Percentiles rank a stretch among this genome's conserved stretches.
These are phyloP conservation scores for Eubasilissa regina DNA, from an alignment of 1,140 invertebrate species.

Conservation along the genomic window DNA sequence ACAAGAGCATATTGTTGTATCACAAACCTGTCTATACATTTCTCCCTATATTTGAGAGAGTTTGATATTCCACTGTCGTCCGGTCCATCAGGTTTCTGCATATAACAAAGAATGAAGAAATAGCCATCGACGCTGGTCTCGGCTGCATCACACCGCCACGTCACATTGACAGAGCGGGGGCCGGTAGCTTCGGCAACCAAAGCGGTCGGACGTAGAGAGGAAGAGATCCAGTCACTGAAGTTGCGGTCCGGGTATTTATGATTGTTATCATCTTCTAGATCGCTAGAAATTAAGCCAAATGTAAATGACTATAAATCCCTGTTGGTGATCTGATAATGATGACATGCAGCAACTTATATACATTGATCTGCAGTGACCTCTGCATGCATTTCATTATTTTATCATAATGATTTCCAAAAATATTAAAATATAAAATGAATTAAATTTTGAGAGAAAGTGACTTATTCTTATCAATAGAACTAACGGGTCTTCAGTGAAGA, in stretches of 20 bases:
- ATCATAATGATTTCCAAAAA: too few relatives aligned
- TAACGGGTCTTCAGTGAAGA: too few relatives aligned
- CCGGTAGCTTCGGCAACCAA: slow-evolving; percentile 32
- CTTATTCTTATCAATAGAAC: too few relatives aligned
- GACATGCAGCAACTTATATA: too few relatives aligned
- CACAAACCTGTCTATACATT: slow-evolving; percentile 51
- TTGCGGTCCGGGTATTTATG: slow-evolving; percentile 8
- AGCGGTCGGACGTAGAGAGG: slow-evolving; percentile 5
- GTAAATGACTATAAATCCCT: too few relatives aligned
- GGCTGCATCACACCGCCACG: slow-evolving; percentile 51
- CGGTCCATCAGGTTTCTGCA: neutral
- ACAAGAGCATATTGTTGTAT: too few relatives aligned
- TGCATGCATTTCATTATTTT: too few relatives aligned
- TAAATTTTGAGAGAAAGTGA: too few relatives aligned
- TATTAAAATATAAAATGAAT: too few relatives aligned
- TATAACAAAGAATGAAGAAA: slow-evolving; percentile 51
- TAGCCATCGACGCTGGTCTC: slow-evolving; percentile 42
- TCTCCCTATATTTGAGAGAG: slow-evolving; percentile 40
- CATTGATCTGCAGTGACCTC: too few relatives aligned
- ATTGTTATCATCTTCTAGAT: neutral
- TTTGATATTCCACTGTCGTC: neutral
- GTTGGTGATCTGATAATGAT: too few relatives aligned
- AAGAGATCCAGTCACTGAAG: neutral
- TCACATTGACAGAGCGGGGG: slow-evolving; percentile 49
- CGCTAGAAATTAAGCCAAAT: too few relatives aligned